Evolutionary conservation across 2,113 vertebrate species (phyloP), one percentile per base, ranked within the genome.

Genomic region (Paedocypris sp.): DNA sequence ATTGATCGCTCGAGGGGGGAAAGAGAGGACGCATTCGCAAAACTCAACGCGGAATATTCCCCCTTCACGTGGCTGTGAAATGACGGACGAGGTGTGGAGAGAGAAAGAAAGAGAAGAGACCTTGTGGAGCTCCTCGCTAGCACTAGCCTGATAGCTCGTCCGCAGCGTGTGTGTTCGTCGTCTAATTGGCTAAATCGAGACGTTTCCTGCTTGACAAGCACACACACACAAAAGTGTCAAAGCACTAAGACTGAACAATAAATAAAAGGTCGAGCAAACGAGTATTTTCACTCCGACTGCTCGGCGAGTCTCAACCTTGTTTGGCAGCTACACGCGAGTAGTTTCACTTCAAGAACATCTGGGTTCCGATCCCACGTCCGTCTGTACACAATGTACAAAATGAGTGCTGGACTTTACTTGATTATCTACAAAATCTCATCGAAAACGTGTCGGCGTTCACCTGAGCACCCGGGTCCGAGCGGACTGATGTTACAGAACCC

Each of bases 241-340:
- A 77, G 67, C 75, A 77, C 67, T 49, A 78, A 60, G 72, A 79
- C 74, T 68, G 77, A 75, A 82, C 78, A 84, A 86, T 86, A 86
- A 86, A 86, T 83, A 86, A 77, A 77, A 80, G 77, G 64, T 77
- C 79, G 79, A 78, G 53, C 41, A 64, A 61, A 68, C 65, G 59
- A 75, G 70, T 69, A 62, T 57, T 74, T 69, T 42, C 13, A 73
- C 67, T 71, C 71, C 31, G 12, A 43, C 20, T 46, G 61, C 58
- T 47, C 51, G 28, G 36, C 50, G 57, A 72, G 61, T 61, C 50
- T 58, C 49, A 67, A 82, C 78, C 78, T 67, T 66, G 54, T 74
- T 71, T 62, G 75, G 69, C 76, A 76, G 74, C 78, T 81, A 82
- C 77, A 78, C 75, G 73, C 75, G 75, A 39, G 64, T 68, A 68